phyloP scores from a whole-genome alignment of 1,140 invertebrate genomes.

The Drosophila ercepeae region DNA sequence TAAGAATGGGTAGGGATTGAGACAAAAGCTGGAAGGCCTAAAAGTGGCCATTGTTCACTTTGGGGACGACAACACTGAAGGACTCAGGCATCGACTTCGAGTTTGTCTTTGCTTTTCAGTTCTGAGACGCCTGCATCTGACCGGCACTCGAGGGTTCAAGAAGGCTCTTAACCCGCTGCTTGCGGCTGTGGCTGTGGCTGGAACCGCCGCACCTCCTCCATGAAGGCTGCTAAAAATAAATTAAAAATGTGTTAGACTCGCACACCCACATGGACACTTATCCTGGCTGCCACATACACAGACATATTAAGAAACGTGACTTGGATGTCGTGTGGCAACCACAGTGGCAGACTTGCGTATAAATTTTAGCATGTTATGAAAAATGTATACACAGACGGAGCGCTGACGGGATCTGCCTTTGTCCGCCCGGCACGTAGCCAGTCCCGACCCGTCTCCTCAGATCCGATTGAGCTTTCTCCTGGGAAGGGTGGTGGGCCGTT shows the following conservation, averaged over 20 bases:
- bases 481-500: background rate
- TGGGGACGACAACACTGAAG: background rate
- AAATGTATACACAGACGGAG: constrained; percentile 62
- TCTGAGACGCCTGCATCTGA: constrained; percentile 28
- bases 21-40: constrained; percentile 7
- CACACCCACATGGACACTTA: constrained; percentile 37
- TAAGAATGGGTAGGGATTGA: background rate
- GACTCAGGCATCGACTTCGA: background rate
- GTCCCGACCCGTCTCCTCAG: constrained; percentile 17
- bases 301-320: constrained; percentile 80
- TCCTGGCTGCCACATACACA: constrained; percentile 33
- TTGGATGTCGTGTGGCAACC: constrained; percentile 43
- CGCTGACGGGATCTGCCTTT: constrained; percentile 43
- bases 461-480: background rate
- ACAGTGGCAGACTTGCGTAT: background rate
- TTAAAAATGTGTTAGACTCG: constrained; percentile 72
- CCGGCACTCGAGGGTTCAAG: constrained; percentile 59
- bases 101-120: background rate
- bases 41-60: constrained; percentile 17
- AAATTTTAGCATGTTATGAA: constrained; percentile 75
- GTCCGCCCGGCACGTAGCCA: constrained; percentile 58
- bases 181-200: constrained; percentile 54
- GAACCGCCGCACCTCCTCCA: constrained; percentile 29
- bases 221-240: constrained; percentile 59
- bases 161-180: constrained; percentile 68